These are phyloP conservation scores for Antedon bifida DNA, from an alignment of 35 echinoderm and acorn worm species.

Conservation along the genomic window DNA sequence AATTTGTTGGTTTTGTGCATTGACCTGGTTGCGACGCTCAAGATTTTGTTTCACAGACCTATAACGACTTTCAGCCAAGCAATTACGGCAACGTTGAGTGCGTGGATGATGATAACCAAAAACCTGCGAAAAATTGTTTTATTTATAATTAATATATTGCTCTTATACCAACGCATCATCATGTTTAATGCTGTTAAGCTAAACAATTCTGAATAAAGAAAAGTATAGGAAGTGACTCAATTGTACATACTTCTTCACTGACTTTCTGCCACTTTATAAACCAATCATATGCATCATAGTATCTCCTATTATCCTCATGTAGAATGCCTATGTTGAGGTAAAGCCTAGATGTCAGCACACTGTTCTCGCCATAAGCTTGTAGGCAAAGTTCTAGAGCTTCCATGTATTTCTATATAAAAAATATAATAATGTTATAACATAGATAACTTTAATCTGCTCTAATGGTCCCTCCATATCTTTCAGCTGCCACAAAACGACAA, in stretches of 20 bases:
- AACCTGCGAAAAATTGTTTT: constrained; percentile 31
- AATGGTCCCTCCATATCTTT: too few relatives aligned
- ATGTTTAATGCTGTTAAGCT: too few relatives aligned
- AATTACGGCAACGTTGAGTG: constrained; percentile 51
- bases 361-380: constrained; percentile 83
- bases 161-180: too few relatives aligned
- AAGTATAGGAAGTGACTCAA: neutral
- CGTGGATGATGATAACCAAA: constrained; percentile 89
- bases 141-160: too few relatives aligned
- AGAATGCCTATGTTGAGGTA: constrained; percentile 87
- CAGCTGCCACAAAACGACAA: too few relatives aligned
- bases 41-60: constrained; percentile 10
- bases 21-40: constrained; percentile 12
- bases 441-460: too few relatives aligned
- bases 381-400: constrained; percentile 73
- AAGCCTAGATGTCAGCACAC: constrained; percentile 60
- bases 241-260: constrained; percentile 61
- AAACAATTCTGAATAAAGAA: too few relatives aligned
- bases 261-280: constrained; percentile 69
- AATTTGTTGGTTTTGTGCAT: constrained; percentile 14
- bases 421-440: too few relatives aligned
- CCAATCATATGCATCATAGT: constrained; percentile 55
- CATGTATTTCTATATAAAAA: constrained; percentile 53
- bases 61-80: constrained; percentile 41
- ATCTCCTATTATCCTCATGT: constrained; percentile 65